A percentile compares a stretch with the other conserved stretches of the same genome.
Conservation (phyloP, 2,797 vertebrate species). For the Malurus leucopterus region DNA sequence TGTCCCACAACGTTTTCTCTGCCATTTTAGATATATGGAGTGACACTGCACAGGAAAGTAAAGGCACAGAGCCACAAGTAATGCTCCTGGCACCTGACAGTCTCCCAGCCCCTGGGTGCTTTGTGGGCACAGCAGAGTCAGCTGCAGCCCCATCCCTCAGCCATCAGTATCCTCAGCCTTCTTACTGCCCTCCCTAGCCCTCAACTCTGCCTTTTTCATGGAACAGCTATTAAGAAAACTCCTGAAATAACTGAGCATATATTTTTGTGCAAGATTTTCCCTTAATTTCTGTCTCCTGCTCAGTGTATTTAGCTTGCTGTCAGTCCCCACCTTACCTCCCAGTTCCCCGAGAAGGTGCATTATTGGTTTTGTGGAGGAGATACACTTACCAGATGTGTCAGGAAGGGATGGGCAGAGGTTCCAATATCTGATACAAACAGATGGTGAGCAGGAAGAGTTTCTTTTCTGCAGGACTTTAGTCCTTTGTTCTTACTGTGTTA, state of each 20-base stretch:
- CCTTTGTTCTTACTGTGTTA: neutral
- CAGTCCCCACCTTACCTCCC: neutral
- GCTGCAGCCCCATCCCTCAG: neutral
- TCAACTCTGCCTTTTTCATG: neutral
- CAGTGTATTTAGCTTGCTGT: neutral
- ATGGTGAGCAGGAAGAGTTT: neutral
- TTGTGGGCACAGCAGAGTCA: neutral
- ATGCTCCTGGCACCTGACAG: fast-evolving
- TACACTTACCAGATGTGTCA: neutral
- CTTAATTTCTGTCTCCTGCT: neutral
- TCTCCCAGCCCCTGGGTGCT: neutral
- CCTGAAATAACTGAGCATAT: neutral
- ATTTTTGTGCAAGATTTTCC: neutral
- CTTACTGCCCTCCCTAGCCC: neutral
- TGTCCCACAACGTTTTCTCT: neutral
- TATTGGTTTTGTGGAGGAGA: neutral
- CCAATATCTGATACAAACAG: neutral
- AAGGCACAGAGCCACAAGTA: neutral
- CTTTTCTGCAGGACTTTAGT: neutral
- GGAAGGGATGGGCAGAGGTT: neutral
- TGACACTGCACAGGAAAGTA: neutral
- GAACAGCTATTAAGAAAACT: neutral
- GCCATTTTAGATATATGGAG: neutral
- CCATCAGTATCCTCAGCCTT: neutral
- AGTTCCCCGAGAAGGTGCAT: fast-evolving